Base-by-base conservation (phyloP, 2,797 vertebrate genomes). In the Chrysocyon brachyurus region DNA sequence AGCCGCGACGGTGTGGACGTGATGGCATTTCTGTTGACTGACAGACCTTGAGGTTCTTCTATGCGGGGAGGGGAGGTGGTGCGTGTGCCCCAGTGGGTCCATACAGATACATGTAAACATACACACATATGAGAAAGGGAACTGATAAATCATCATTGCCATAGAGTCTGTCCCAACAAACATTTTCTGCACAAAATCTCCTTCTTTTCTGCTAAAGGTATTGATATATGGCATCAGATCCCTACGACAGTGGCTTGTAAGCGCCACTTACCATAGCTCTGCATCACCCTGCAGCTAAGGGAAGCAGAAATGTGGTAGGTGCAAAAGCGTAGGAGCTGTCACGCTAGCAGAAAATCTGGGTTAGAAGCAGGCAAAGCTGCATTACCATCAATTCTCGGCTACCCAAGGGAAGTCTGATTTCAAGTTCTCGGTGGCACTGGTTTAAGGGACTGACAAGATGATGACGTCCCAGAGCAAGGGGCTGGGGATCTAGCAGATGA, bases 161-260 rank as follows among this genome's bases (percentile, higher is more conserved):
- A 78, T 14, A 31, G 61, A 82, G 2, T 75, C n/a, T 63, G 17
- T 63, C 24, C 91, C 77, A 91, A 73, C 19, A 88, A 96, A 87
- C 33, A 82, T 0, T 12, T 10, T 70, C n/a, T 54, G 9, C 31
- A 82, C 83, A 82, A 91, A 89, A 92, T 33, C 87, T 89, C 16
- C 64, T 56, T 82, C 57, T 59, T 73, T 87, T 87, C 82, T 95
- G 59, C 16, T 57, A 63, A 57, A 63, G 52, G 64, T 6, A 81
- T 2, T 40, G 57, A 54, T 21, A 2, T 16, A 28, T 73, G 68
- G 88, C 24, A 12, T 56, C 94, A 66, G 79, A 95, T 70, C 54
- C 4, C 49, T 22, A 52, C 2, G 12, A 85, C 21, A 81, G 33
- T 5, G 0, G 15, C 70, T 89, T 54, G n/a, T 31, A 95, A 64